Percentiles rank a stretch among this genome's conserved stretches.
These are phyloP conservation scores for Epistrophe eligans DNA, from an alignment of 2,888 invertebrate genomes.

Conservation along the genomic window DNA sequence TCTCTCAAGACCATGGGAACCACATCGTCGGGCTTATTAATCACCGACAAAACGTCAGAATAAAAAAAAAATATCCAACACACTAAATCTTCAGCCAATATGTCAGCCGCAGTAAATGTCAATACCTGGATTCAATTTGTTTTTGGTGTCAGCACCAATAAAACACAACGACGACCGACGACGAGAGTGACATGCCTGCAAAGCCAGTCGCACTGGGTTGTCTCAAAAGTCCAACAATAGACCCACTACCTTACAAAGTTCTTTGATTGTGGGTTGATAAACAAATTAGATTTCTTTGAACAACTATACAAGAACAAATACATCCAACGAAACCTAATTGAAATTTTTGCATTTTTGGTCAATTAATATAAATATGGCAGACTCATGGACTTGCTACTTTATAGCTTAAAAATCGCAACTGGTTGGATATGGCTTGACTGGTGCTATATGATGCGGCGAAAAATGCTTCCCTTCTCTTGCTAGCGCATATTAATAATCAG, in stretches of 20 bases:
- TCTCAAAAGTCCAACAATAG: constrained; percentile 48
- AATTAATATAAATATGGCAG: constrained; percentile 57
- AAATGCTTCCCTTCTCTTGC: constrained; percentile 23
- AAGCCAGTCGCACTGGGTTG: constrained; percentile 22
- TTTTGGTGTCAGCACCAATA: constrained; percentile 75
- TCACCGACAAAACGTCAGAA: constrained; percentile 50
- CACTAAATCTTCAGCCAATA: constrained; percentile 72
- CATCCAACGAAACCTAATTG: constrained; percentile 60
- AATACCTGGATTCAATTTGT: constrained; percentile 75
- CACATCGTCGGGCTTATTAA: constrained; percentile 69
- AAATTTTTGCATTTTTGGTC: constrained; percentile 74
- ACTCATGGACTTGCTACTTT: constrained; percentile 33
- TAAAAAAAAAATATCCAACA: constrained; percentile 38
- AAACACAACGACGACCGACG: constrained; percentile 52
- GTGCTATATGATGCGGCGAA: constrained; percentile 29
- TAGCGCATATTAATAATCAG: constrained; percentile 73
- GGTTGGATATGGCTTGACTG: constrained; percentile 18
- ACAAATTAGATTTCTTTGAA: constrained; percentile 63
- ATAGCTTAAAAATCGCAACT: constrained; percentile 56
- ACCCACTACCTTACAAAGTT: constrained; percentile 17
- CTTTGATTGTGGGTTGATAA: constrained; percentile 64
- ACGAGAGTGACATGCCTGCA: constrained; percentile 62
- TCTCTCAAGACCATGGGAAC: constrained; percentile 67
- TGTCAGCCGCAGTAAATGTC: constrained; percentile 74
- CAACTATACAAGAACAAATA: constrained; percentile 26